Evolutionary conservation across 2,888 invertebrate species (phyloP), one percentile per base, ranked within the genome.

Genomic region (Cerastis leucographa): DNA sequence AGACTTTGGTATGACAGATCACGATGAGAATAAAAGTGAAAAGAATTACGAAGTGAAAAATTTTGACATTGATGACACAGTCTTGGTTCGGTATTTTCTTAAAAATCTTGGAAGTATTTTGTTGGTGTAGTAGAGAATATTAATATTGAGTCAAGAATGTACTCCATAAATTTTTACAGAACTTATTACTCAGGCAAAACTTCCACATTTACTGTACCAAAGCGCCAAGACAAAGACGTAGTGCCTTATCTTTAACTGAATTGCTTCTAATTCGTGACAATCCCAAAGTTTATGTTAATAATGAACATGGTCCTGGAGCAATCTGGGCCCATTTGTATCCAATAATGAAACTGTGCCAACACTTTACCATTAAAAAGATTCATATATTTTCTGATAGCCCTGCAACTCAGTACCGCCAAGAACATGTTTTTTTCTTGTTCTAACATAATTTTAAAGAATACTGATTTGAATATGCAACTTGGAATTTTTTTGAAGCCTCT

Each of bases 131-230:
- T 71, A 71, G 64, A 71, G 3, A 0, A 71, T 51, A 71, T 71
- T 64, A 11, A 64, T 64, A 51, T 71, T 64, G 64, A 54, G 42
- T 72, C 72, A 64, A 72, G 29, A 72, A 54, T 49, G 71, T 62
- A 71, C 46, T 61, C 71, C 61, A 71, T 62, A 71, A 61, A 29
- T 70, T 71, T 71, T 71, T 71, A 54, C 68, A 68, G 44, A 71
- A 71, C 46, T 61, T 35, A 46, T 71, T 62, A 71, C 46, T 49
- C 61, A 61, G 61, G 46, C 61, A 49, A 49, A 71, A 71, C 71
- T 61, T 61, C 70, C 29, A 70, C 61, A 71, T 71, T 71, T 71
- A 71, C 35, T 71, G 71, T 71, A 61, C 71, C 71, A 49, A 71
- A 71, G 46, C 71, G 46, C 46, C 61, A 46, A 44, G 71, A 71